Conservation (phyloP, 2,797 vertebrate genomes). For the Lepilemur ruficaudatus region DNA sequence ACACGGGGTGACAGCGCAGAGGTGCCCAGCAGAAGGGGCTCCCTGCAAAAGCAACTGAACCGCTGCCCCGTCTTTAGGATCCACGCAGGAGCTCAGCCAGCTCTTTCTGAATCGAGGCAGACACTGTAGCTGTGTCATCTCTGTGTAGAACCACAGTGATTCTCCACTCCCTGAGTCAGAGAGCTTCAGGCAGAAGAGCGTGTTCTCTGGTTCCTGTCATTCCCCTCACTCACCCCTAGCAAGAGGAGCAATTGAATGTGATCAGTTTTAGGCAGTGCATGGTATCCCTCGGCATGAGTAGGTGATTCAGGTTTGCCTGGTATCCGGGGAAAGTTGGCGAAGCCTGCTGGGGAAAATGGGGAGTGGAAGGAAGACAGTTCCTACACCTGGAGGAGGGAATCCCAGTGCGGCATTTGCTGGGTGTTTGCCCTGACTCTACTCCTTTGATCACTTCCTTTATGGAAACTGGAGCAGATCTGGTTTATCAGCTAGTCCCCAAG, state of each 20-base stretch:
- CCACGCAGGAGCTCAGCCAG: neutral
- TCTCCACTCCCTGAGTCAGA: neutral
- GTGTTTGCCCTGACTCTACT: neutral
- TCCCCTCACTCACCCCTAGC: neutral
- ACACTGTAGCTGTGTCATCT: neutral
- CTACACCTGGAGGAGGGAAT: neutral
- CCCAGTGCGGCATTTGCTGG: neutral
- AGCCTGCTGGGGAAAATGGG: fast-evolving
- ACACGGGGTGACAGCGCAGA: slow-evolving; percentile 11
- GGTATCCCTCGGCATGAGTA: too few relatives aligned
- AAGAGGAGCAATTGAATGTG: neutral
- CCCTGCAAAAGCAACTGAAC: neutral
- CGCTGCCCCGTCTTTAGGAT: neutral
- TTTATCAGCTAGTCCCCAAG: fast-evolving
- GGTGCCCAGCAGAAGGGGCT: neutral
- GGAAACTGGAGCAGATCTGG: neutral
- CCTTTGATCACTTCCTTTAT: neutral
- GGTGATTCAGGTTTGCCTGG: neutral
- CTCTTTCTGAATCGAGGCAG: neutral
- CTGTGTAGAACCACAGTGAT: neutral
- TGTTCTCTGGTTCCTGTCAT: neutral
- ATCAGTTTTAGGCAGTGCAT: neutral
- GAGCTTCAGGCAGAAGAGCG: neutral
- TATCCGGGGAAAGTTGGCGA: neutral
- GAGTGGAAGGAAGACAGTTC: neutral